Conservation (phyloP, 1,140 invertebrate genomes). For the Hyles euphorbiae region DNA sequence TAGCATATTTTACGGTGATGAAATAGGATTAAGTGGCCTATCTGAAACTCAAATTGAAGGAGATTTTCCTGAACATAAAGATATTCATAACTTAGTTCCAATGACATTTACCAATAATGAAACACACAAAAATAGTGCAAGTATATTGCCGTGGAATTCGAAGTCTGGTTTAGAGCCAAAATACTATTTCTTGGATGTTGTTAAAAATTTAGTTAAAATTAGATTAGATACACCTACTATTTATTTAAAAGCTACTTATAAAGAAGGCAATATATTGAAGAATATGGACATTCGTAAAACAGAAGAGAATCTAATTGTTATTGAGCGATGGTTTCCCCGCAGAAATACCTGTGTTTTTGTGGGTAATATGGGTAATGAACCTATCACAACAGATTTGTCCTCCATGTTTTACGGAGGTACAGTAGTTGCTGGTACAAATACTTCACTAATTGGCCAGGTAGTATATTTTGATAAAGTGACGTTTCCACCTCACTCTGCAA, state of each 20-base stretch:
- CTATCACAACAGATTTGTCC: conserved; percentile 81
- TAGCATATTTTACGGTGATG: conserved; percentile 89
- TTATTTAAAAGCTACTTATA: conserved; percentile 81
- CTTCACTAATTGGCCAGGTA: conserved; percentile 75
- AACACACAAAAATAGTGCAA: conserved; percentile 20
- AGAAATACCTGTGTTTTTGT: conserved; percentile 84
- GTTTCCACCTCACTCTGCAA: conserved; percentile 78
- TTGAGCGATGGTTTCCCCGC: conserved; percentile 86
- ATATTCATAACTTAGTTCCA: conserved; percentile 79
- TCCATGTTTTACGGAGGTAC: conserved; percentile 84
- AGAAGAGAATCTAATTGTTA: conserved; percentile 79
- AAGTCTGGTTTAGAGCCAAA: conserved; percentile 54
- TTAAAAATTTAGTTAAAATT: conserved; percentile 76
- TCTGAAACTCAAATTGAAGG: conserved; percentile 67
- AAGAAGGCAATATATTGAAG: conserved; percentile 76
- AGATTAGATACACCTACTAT: conserved; percentile 79
- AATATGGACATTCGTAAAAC: conserved; percentile 81
- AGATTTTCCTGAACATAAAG: conserved; percentile 78
- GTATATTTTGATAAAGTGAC: conserved; percentile 81
- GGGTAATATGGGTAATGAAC: conserved; percentile 79
- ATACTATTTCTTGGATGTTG: conserved; percentile 69
- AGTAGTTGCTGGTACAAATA: conserved; percentile 79
- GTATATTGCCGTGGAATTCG: conserved; percentile 78
- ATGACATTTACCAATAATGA: conserved; percentile 77
- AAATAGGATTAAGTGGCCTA: conserved; percentile 77